These are phyloP conservation scores for Tachysurus fulvidraco DNA, from an alignment of 2,113 vertebrate genomes.

Conservation along the genomic window DNA sequence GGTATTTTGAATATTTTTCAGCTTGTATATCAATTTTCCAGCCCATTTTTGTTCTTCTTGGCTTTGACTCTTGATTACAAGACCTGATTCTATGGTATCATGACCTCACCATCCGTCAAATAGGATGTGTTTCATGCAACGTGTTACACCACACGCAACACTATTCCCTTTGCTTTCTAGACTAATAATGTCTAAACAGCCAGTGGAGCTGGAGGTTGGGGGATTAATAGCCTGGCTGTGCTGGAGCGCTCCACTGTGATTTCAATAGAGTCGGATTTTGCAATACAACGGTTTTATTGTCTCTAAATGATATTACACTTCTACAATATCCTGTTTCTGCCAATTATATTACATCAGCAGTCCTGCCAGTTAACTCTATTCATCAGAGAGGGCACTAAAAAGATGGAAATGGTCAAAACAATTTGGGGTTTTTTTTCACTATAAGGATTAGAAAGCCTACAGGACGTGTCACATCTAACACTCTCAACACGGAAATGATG, in stretches of 20 bases:
- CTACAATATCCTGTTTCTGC: not conserved
- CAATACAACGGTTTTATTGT: not conserved
- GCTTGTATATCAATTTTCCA: not conserved
- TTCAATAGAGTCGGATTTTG: not conserved
- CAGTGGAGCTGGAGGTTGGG: not conserved
- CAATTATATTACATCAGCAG: not conserved
- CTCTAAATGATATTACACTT: not conserved
- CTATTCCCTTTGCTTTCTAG: not conserved
- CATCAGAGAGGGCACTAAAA: not conserved
- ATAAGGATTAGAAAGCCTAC: not conserved
- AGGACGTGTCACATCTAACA: not conserved
- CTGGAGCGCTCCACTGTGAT: not conserved
- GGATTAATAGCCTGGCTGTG: conserved; percentile 7
- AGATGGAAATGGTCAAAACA: not conserved
- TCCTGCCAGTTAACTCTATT: not conserved
- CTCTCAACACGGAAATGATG: not conserved
- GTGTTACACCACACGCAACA: not conserved
- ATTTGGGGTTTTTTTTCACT: too few relatives aligned
- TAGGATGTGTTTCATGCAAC: not conserved
- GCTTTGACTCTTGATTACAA: not conserved
- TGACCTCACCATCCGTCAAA: not conserved
- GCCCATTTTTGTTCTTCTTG: not conserved
- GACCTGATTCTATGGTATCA: not conserved
- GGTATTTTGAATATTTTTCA: not conserved
- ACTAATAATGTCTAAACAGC: not conserved